Evolutionary conservation across 2,888 invertebrate species (phyloP), one percentile per base, ranked within the genome.

Genomic region (Drosophila mettleri): DNA sequence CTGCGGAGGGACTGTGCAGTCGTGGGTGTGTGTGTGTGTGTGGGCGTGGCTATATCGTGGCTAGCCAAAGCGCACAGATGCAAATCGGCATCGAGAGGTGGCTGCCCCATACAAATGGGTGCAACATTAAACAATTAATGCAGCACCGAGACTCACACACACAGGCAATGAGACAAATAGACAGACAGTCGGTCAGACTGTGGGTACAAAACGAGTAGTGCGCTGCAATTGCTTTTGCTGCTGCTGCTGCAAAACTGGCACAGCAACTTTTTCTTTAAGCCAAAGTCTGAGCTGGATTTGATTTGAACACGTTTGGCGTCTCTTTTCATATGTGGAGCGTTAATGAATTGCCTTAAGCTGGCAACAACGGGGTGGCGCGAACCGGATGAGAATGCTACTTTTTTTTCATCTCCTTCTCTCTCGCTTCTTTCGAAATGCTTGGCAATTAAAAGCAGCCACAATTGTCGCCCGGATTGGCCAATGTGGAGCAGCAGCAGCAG

Each of bases 61-160:
- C 27, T 62, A 48, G 68, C 51, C 69, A 58, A 73, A 46, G 31
- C 46, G 46, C 48, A 31, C 31, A 20, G 48, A 82, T 82, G 86
- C 86, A 82, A 86, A 86, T 86, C 73, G 61, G 45, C 57, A 51
- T 59, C 80, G 71, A 77, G 74, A 64, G 80, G 77, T 64, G 61
- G 74, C 57, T 61, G 65, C 61, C 43, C 53, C 69, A 67, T 57
- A 54, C 85, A 85, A 85, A 86, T 87, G 85, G 82, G 74, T 72
- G 83, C 83, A 80, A 83, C 88, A 86, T 86, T 87, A 86, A 86
- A 86, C 86, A 87, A 86, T 86, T 86, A 86, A 85, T 78, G 66
- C 80, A 70, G 73, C 72, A 69, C 72, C 76, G 48, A 18, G 10
- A 27, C 57, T 33, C 49, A 63, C 59, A 16, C 8, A 12, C 18